Conservation (phyloP, 2,888 invertebrate genomes). For the Leptinotarsa rubiginosa region DNA sequence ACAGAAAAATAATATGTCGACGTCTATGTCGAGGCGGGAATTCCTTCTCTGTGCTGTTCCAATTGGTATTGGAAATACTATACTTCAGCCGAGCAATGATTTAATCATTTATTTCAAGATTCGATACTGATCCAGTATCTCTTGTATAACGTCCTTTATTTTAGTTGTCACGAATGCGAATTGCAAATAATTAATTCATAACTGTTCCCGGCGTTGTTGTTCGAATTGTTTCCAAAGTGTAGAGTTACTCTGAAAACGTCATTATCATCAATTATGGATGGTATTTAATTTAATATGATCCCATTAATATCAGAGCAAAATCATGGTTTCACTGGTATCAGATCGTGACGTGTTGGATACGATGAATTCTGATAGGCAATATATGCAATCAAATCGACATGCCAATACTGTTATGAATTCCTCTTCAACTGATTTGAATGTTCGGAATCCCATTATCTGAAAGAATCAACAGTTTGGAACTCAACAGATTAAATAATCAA, state of each 20-base stretch:
- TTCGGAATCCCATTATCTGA: no score
- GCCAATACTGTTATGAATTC: no score
- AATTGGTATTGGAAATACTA: no score
- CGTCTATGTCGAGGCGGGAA: no score
- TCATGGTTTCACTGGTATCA: neutral
- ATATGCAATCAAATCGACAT: neutral
- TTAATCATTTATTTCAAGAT: neutral
- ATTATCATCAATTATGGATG: constrained; percentile 13
- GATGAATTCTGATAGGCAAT: neutral
- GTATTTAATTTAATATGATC: constrained; percentile 17
- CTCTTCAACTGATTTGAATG: no score
- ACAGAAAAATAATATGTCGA: no score
- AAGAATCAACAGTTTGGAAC: no score
- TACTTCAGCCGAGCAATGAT: no score
- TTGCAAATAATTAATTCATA: neutral
- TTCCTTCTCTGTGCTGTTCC: no score
- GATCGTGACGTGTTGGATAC: neutral
- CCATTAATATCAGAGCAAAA: neutral
- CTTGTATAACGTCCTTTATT: neutral
- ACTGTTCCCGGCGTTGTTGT: neutral
- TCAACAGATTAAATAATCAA: no score
- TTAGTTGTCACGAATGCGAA: neutral
- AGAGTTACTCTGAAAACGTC: neutral
- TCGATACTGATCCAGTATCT: neutral
- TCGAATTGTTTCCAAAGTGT: neutral